A percentile compares a stretch with the other conserved stretches of the same genome.
phyloP scores from a whole-genome alignment of 2,113 vertebrate species.

The Rhinogobius similis region DNA sequence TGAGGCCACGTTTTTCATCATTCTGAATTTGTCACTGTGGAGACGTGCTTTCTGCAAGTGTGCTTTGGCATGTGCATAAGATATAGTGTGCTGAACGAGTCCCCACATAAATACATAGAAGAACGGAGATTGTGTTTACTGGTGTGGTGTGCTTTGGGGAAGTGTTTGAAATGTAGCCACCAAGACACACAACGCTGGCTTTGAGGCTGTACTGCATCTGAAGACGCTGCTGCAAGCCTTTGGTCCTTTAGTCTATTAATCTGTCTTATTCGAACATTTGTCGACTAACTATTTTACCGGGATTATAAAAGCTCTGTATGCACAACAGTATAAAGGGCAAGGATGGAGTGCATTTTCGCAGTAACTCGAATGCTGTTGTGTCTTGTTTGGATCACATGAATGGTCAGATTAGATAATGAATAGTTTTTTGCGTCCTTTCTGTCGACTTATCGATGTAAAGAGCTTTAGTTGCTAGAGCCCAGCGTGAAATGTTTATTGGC shows the following conservation, averaged over 20 bases:
- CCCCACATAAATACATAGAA: conserved; percentile 25
- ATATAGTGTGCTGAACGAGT: conserved; percentile 23
- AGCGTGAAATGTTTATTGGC: neutral
- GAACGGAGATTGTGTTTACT: conserved; percentile 6
- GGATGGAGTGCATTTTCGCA: too few species aligned
- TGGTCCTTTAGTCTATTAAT: too few species aligned
- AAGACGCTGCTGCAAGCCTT: neutral
- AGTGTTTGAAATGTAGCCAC: neutral
- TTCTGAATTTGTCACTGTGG: conserved; percentile 31
- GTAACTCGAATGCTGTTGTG: too few species aligned
- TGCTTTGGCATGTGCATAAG: conserved; percentile 20
- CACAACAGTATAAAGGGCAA: too few species aligned
- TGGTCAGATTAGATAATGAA: too few species aligned
- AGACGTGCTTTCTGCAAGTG: conserved; percentile 21
- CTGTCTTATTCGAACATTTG: too few species aligned
- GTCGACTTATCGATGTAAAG: too few species aligned
- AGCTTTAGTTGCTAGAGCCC: too few species aligned
- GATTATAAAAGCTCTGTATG: too few species aligned
- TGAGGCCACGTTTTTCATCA: conserved; percentile 29
- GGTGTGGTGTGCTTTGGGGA: conserved; percentile 1
- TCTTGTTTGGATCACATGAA: too few species aligned
- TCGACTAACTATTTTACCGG: too few species aligned
- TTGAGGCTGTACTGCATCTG: neutral
- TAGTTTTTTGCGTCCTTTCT: too few species aligned
- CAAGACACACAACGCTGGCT: neutral